Percentiles rank a stretch among this genome's conserved stretches.
phyloP scores from a whole-genome alignment of 2,113 vertebrate species.

The Caranx ignobilis region DNA sequence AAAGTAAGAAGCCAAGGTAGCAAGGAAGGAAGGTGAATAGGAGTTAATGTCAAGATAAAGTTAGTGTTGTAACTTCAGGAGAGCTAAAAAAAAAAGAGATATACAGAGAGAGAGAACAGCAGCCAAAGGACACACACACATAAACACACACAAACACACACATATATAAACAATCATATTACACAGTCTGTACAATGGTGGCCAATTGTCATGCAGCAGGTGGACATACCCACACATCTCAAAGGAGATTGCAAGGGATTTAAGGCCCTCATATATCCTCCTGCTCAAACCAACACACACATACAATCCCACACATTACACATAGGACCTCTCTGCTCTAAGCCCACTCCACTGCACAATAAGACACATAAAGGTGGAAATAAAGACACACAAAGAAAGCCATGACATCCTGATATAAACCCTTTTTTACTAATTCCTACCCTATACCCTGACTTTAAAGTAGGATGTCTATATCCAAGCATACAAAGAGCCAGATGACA shows the following conservation, averaged over 20 bases:
- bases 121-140: slow-evolving; percentile 19
- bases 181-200: slow-evolving; percentile 39
- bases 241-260: slow-evolving; percentile 80
- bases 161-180: slow-evolving; percentile 39
- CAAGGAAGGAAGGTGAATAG: neutral
- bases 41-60: neutral
- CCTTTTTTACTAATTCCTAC: slow-evolving; percentile 36
- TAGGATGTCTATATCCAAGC: neutral
- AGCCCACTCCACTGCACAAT: slow-evolving; percentile 51
- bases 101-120: slow-evolving; percentile 4
- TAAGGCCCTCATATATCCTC: slow-evolving; percentile 59
- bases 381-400: slow-evolving; percentile 22
- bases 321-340: slow-evolving; percentile 47
- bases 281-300: slow-evolving; percentile 48
- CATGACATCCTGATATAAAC: slow-evolving; percentile 38
- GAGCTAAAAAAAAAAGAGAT: slow-evolving; percentile 9
- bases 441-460: neutral
- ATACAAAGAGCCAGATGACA: slow-evolving; percentile 24
- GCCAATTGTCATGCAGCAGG: slow-evolving; percentile 77
- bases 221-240: slow-evolving; percentile 69
- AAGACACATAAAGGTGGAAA: slow-evolving; percentile 36
- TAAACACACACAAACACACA: too few relatives aligned
- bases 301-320: slow-evolving; percentile 49
- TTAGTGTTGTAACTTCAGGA: neutral
- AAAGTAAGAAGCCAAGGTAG: neutral